A percentile compares a stretch with the other conserved stretches of the same genome.
Conservation (phyloP, 2,797 vertebrate species). For the Enteromius trimaculatus region DNA sequence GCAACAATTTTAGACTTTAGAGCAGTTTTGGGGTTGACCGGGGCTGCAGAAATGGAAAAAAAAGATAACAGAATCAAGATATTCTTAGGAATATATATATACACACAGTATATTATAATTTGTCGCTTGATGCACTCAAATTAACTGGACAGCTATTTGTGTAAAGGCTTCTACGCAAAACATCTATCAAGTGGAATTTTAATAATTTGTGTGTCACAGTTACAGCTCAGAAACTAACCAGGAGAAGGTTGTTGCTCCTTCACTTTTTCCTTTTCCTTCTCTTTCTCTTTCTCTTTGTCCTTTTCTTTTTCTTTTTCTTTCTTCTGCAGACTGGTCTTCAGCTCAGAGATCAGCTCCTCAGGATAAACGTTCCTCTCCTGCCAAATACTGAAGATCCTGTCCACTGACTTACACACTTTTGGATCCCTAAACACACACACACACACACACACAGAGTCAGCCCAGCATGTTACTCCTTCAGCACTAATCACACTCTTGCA, state of each 20-base stretch:
- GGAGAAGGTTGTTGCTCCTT: constrained; percentile 65
- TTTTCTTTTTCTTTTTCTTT: constrained; percentile 48
- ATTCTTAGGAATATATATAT: background rate
- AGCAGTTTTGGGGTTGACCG: constrained; percentile 87
- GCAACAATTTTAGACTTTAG: constrained; percentile 97
- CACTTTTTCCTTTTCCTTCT: background rate
- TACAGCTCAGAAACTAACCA: constrained; percentile 62
- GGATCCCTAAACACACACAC: constrained; percentile 79
- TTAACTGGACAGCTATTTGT: background rate
- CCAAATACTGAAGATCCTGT: constrained; percentile 97
- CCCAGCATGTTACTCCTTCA: background rate
- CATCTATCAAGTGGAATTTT: background rate
- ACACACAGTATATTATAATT: background rate
- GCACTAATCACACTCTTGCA: background rate
- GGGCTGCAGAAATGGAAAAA: constrained; percentile 66
- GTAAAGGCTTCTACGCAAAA: too few relatives aligned
- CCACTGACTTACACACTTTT: constrained; percentile 91
- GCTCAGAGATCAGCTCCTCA: constrained; percentile 87
- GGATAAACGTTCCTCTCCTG: constrained; percentile 95
- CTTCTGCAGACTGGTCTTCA: constrained; percentile 87
- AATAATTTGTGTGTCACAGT: background rate
- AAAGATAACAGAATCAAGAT: background rate
- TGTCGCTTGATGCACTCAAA: too few relatives aligned
- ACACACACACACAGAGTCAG: constrained; percentile 19
- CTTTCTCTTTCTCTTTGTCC: background rate